A percentile compares a stretch with the other conserved stretches of the same genome.
Conservation (phyloP, 2,888 invertebrate species). For the Phasia obesa region DNA sequence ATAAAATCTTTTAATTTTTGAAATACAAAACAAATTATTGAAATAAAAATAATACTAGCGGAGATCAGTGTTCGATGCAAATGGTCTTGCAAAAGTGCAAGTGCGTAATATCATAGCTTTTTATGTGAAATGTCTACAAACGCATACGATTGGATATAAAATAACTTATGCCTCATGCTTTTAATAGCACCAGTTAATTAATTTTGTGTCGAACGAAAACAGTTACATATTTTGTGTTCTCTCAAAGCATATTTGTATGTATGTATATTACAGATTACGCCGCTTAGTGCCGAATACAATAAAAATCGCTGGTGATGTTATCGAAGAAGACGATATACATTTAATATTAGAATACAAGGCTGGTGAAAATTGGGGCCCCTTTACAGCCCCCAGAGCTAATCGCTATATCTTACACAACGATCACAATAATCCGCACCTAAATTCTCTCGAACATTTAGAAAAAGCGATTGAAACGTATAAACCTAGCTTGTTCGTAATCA, state of each 20-base stretch:
- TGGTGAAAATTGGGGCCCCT: conserved; percentile 89
- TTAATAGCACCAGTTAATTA: no score
- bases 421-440: conserved; percentile 89
- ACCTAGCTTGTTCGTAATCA: conserved; percentile 89
- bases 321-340: conserved; percentile 90
- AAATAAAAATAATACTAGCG: no score
- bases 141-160: no score
- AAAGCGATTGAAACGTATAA: conserved; percentile 85
- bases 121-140: no score
- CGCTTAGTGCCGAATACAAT: conserved; percentile 86
- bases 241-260: background rate
- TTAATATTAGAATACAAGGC: conserved; percentile 91
- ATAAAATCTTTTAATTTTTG: no score
- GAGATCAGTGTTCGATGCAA: no score
- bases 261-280: conserved; percentile 81
- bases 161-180: no score
- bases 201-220: no score
- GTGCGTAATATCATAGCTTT: no score
- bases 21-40: no score
- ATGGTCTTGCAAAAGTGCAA: no score
- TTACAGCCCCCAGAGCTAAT: conserved; percentile 89
- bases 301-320: conserved; percentile 85
- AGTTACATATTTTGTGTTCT: no score
- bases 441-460: conserved; percentile 88
- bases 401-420: conserved; percentile 93